Evolutionary conservation across 2,113 vertebrate species (phyloP).

Genomic region (Menidia beryllina): DNA sequence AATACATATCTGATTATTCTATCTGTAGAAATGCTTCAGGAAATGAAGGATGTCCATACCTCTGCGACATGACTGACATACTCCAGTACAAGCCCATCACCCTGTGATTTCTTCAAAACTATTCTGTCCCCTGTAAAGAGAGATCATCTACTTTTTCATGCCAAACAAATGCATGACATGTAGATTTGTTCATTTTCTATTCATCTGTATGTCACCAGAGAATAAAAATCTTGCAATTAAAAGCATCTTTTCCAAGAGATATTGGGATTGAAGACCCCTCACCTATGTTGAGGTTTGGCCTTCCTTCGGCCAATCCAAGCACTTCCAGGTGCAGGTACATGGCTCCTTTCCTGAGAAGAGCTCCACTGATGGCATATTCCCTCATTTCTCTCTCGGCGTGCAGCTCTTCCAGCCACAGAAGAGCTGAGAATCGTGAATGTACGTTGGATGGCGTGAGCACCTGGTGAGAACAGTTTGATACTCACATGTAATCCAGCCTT

Average conservation of each 20-base stretch:
- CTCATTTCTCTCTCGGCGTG: conserved; percentile 85
- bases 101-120: conserved; percentile 85
- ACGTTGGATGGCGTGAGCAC: conserved; percentile 83
- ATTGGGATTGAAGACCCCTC: neutral
- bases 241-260: too few species aligned
- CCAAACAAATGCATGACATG: neutral
- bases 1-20: neutral
- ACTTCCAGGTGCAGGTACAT: conserved; percentile 87
- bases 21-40: neutral
- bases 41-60: conserved; percentile 73
- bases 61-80: conserved; percentile 84
- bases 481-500: too few species aligned
- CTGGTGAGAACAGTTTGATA: conserved; percentile 66
- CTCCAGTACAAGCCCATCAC: conserved; percentile 77
- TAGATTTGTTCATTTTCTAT: neutral
- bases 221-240: too few species aligned
- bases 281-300: conserved; percentile 87
- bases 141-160: neutral
- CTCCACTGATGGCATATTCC: conserved; percentile 85
- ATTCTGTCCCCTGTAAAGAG: conserved; percentile 87
- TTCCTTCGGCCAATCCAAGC: conserved; percentile 87
- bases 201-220: too few species aligned
- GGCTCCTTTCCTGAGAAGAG: conserved; percentile 84
- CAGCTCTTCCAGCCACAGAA: conserved; percentile 96
- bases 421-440: conserved; percentile 84